These are phyloP conservation scores for Bimastos eiseni DNA, from an alignment of 2,888 invertebrate species.

Conservation along the genomic window DNA sequence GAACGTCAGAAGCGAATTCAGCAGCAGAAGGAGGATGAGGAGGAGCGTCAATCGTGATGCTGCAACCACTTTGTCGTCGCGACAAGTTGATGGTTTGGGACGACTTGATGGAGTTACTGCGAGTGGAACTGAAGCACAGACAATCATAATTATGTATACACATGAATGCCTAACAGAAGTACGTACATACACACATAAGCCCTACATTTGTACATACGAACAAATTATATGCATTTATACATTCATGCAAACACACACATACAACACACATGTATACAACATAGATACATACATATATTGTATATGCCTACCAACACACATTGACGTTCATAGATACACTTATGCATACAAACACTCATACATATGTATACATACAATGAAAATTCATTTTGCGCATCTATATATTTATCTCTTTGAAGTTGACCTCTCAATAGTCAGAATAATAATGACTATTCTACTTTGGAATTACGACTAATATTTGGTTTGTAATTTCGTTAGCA, in stretches of 20 bases:
- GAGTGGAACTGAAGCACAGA: slow-evolving; percentile 15
- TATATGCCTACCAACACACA: too few relatives aligned
- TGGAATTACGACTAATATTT: too few relatives aligned
- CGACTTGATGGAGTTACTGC: slow-evolving; percentile 23
- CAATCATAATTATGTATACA: neutral
- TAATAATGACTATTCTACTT: too few relatives aligned
- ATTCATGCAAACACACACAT: neutral
- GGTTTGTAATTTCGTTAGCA: too few relatives aligned
- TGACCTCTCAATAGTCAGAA: too few relatives aligned
- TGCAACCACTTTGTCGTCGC: neutral
- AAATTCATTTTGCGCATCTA: too few relatives aligned
- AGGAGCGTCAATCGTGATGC: neutral
- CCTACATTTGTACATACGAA: neutral
- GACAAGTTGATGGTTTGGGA: neutral
- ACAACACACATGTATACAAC: neutral
- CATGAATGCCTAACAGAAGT: neutral
- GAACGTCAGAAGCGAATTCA: neutral
- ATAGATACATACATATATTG: neutral
- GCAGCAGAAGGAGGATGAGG: neutral
- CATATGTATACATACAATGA: neutral
- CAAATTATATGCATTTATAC: neutral
- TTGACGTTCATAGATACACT: neutral
- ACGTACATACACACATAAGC: too few relatives aligned
- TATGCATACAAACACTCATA: neutral
- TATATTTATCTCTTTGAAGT: too few relatives aligned